Base-by-base conservation (phyloP, 2,797 vertebrate genomes). In the Staurois parvus region DNA sequence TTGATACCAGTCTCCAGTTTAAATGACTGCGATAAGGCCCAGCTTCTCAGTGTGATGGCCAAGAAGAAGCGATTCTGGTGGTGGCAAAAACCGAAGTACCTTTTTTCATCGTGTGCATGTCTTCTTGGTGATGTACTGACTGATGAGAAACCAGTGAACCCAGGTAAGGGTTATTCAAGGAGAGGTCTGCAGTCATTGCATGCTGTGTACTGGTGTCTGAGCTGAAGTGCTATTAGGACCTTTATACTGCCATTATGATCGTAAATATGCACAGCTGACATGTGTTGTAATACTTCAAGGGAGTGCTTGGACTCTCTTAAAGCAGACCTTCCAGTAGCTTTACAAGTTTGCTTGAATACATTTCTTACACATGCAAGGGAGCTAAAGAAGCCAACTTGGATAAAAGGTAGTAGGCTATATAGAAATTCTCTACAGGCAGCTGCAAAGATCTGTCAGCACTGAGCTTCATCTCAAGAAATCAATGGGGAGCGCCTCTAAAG, bases 31-130 rank as follows among this genome's bases (percentile, higher is more conserved):
- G 90, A 95, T 88, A 94, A 94, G 21, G 85, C 98, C 19, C 90
- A 90, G 2, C 93, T 96, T 72, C 92, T 97, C 79, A 93, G 93
- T 2, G 91, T 99, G 81, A 95, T 99, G 86, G 94, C 96, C 4
- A 98, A 98, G 89, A 95, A 90, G 67, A 96, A 89, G 40, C 93
- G 90, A 40, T 93, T 92, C 85, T 99, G 97, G 97, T 92, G 93
- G 86, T 99, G 97, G 97, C 97, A 98, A 90, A 95, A 90, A 76
- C 93, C 96, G 28, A 99, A 95, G 75, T 97, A 97, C 87, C 90
- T 94, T 11, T 93, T 95, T 72, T 94, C 97, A 56, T 95, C 96
- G 29, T 95, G 97, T 83, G 92, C 84, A 6, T 83, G 85, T 24
- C 52, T 79, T 34, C 90, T 99, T 56, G 96, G 91, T 76, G 96